A percentile compares a stretch with the other conserved stretches of the same genome.
These are phyloP conservation scores for Phaethornis superciliosus DNA, from an alignment of 2,113 vertebrate genomes.

Conservation along the genomic window DNA sequence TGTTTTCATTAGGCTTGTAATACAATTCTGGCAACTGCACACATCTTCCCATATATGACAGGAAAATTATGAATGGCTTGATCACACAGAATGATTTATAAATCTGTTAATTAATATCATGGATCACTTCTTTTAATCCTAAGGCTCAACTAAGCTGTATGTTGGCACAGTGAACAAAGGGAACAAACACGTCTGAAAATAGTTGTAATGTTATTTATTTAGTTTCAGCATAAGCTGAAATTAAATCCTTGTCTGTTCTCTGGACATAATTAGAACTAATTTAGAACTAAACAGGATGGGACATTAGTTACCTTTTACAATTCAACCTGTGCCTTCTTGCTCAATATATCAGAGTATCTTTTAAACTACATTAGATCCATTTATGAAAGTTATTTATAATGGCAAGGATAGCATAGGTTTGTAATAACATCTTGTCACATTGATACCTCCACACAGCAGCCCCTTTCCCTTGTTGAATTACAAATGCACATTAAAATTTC, in stretches of 20 bases:
- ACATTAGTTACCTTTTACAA: not conserved
- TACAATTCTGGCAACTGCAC: conserved; percentile 27
- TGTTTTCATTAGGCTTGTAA: conserved; percentile 53
- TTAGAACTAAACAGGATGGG: not conserved
- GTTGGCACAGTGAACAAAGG: conserved; percentile 18
- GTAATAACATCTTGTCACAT: not conserved
- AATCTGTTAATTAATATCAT: conserved; percentile 52
- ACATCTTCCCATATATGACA: not conserved
- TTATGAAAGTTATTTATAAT: not conserved
- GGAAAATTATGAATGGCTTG: conserved; percentile 14
- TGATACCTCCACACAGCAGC: not conserved
- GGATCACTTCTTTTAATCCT: conserved; percentile 26
- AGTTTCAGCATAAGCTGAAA: conserved; percentile 4
- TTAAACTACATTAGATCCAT: not conserved
- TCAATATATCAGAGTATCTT: not conserved
- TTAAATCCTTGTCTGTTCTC: not conserved
- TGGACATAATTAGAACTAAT: not conserved
- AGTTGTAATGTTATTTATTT: conserved; percentile 16
- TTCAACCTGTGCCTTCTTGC: not conserved
- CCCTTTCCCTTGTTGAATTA: conserved; percentile 31
- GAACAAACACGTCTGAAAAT: conserved; percentile 31
- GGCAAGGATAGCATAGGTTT: not conserved
- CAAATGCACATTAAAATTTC: conserved; percentile 46
- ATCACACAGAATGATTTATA: conserved; percentile 35
- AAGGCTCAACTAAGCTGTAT: conserved; percentile 16